These are phyloP conservation scores for Petrocephalus microphthalmus DNA, from an alignment of 2,113 vertebrate genomes.

Conservation along the genomic window DNA sequence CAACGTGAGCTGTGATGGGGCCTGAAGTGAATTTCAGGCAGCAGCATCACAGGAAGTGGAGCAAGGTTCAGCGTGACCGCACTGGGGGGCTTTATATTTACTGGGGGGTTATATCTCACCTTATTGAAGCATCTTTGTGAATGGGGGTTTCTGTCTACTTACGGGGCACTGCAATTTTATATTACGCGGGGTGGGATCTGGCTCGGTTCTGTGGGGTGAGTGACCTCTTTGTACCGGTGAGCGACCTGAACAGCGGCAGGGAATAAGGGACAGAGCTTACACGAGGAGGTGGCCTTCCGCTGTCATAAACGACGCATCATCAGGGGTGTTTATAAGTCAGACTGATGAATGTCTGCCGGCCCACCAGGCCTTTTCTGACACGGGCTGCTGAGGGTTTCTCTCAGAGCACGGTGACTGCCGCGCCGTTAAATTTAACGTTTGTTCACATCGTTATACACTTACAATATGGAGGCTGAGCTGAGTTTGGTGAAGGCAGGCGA, in stretches of 20 bases:
- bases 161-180: background rate
- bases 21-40: background rate
- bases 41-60: background rate
- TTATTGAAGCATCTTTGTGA: background rate
- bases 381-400: background rate
- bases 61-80: background rate
- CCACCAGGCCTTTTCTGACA: background rate
- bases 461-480: background rate
- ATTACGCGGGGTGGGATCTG: background rate
- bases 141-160: background rate
- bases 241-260: background rate
- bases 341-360: background rate
- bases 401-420: background rate
- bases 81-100: background rate
- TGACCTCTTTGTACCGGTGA: background rate
- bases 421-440: background rate
- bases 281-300: background rate
- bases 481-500: background rate
- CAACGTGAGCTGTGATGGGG: conserved; percentile 7
- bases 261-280: background rate
- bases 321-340: background rate
- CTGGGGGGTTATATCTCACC: background rate
- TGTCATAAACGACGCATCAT: background rate
- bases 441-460: background rate
- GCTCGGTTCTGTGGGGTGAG: background rate